Conservation (phyloP, 2,888 invertebrate genomes). For the Nasonovia ribisnigri region DNA sequence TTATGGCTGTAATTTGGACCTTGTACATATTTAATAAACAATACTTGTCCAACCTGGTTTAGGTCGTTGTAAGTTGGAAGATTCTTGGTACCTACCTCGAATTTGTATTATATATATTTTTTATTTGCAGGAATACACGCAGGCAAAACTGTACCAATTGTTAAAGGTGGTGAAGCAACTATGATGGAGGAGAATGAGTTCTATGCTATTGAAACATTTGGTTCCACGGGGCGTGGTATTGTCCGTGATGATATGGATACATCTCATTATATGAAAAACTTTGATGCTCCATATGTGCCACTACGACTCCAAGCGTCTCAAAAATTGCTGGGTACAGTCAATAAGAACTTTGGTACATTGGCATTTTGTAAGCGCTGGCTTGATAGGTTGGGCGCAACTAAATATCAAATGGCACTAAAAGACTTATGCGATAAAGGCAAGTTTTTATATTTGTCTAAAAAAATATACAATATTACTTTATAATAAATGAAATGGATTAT, state of each 20-base stretch:
- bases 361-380: constrained; percentile 99
- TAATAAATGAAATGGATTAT: constrained; percentile 12
- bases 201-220: constrained; percentile 99
- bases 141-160: constrained; percentile 99
- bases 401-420: constrained; percentile 98
- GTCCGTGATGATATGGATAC: constrained; percentile 99
- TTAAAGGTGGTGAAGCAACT: constrained; percentile 97
- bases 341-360: constrained; percentile 96
- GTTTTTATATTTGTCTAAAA: constrained; percentile 12
- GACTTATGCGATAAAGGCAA: constrained; percentile 95
- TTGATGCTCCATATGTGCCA: constrained; percentile 92
- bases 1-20: too few species aligned
- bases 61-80: not conserved
- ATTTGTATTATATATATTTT: constrained; percentile 50
- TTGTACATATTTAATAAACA: too few species aligned
- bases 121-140: constrained; percentile 82
- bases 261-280: constrained; percentile 99
- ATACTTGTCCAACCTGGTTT: too few species aligned
- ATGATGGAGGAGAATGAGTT: constrained; percentile 99
- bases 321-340: constrained; percentile 89
- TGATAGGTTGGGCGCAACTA: constrained; percentile 95
- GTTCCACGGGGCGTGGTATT: constrained; percentile 93
- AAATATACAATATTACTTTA: not conserved
- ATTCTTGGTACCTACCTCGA: not conserved
- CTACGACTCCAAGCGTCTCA: constrained; percentile 93